Base-by-base conservation (phyloP, 2,113 vertebrate genomes). In the Calidris pugnax region DNA sequence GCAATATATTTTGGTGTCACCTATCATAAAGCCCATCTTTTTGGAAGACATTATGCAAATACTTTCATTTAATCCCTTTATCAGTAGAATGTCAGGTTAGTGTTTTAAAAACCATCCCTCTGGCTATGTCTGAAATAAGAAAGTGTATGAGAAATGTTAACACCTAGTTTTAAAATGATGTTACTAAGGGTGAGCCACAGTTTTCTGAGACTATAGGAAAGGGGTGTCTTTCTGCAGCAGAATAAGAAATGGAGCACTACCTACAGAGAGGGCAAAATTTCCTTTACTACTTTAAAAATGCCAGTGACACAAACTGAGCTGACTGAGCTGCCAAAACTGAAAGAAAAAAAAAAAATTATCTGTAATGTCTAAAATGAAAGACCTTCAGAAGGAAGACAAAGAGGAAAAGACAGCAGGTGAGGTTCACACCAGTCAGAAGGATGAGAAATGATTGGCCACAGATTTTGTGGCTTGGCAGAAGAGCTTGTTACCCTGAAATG, bases 11-110 rank as follows among this genome's bases (percentile, higher is more conserved):
- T 87, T 86, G 30, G 82, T 92, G 76, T 41, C 78, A 95, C 51
- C 89, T 93, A 95, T 86, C 93, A 93, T 14, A 76, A 95, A 91
- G 43, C 41, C 47, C 53, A 78, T 87, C 77, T 84, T 90, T 86
- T 90, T 83, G 47, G 67, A 77, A 85, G 85, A 75, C 13, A 85
- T 92, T 89, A 96, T 89, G 89, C 77, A 95, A 97, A 92, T 91
- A 68, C 71, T 79, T 92, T 47, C 35, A 71, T 84, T 96, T 95
- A 95, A 85, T 96, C 80, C 84, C 53, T 87, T 96, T 97, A 93
- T 96, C 92, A 69, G 74, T 45, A 73, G 80, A 66, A 92, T 85
- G 92, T 87, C 84, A 94, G 85, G 83, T 95, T 92, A 95, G 43
- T 90, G 85, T 95, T 96, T 90, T 56, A 81, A 88, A 93, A 94